Conservation (phyloP, 2,888 invertebrate species). For the Coelogynopora nodosa region DNA sequence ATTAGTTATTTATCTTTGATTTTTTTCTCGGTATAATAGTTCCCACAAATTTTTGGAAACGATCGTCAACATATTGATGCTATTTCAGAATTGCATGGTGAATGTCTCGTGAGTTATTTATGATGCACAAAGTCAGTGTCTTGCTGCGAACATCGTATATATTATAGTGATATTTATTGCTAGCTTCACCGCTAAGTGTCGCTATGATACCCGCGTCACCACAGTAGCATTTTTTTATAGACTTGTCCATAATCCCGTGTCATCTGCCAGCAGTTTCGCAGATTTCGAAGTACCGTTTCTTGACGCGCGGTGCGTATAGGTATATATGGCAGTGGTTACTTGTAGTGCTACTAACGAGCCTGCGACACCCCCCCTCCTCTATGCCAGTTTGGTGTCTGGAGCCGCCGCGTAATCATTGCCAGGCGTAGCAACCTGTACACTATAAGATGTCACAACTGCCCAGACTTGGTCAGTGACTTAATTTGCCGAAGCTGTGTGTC, state of each 20-base stretch:
- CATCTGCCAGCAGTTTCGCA: slow-evolving; percentile 6
- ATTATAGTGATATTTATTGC: not conserved
- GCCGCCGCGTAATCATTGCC: not conserved
- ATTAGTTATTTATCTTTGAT: not conserved
- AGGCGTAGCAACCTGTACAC: slow-evolving; percentile 5
- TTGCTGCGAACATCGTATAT: not conserved
- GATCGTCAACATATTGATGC: not conserved
- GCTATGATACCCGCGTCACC: not conserved
- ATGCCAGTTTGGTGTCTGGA: not conserved
- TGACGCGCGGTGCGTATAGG: not conserved
- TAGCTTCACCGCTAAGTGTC: not conserved
- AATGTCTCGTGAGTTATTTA: not conserved
- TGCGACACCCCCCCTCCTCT: not conserved
- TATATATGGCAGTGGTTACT: not conserved
- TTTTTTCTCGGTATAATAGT: not conserved
- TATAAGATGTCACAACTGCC: not conserved
- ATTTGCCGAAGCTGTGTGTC: not conserved
- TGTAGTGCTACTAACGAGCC: not conserved
- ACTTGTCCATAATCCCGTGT: slow-evolving; percentile 20
- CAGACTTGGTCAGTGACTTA: not conserved
- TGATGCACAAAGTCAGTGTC: not conserved
- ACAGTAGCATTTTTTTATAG: not conserved
- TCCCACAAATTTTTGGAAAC: not conserved
- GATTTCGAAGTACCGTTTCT: slow-evolving; percentile 2
- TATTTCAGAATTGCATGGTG: not conserved